A percentile compares a stretch with the other conserved stretches of the same genome.
Evolutionary conservation across 2,888 invertebrate species (phyloP).

Genomic region (Drosophila flavopinicola): DNA sequence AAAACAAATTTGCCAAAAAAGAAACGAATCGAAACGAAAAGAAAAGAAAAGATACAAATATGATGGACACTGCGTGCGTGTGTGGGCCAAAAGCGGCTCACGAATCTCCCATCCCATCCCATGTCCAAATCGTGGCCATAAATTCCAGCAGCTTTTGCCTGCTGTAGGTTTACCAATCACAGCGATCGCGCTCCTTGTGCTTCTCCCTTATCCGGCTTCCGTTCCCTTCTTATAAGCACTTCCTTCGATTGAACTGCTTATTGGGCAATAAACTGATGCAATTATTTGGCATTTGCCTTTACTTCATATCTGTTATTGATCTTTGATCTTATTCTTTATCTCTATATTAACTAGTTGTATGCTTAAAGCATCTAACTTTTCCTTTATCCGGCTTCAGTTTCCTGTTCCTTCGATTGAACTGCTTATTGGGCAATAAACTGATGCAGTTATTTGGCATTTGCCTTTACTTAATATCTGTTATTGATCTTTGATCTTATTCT

Average conservation of each 20-base stretch:
- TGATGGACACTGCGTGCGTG: constrained; percentile 59
- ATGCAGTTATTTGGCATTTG: neutral
- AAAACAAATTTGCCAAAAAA: constrained; percentile 61
- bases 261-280: neutral
- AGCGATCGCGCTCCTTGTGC: neutral
- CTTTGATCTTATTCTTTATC: neutral
- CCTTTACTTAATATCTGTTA: neutral
- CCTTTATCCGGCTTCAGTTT: constrained; percentile 38
- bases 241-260: neutral
- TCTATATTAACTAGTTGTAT: too few relatives aligned
- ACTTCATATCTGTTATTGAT: neutral
- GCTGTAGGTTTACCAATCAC: constrained; percentile 52
- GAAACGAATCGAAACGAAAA: constrained; percentile 1
- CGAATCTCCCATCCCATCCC: constrained; percentile 35
- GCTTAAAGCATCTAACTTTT: neutral
- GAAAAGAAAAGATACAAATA: constrained; percentile 30
- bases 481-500: neutral
- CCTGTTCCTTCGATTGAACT: neutral
- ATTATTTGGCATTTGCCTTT: neutral
- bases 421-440: neutral
- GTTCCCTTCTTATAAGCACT: constrained; percentile 19
- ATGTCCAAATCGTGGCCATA: constrained; percentile 29
- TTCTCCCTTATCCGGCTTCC: constrained; percentile 36
- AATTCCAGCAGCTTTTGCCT: constrained; percentile 57
- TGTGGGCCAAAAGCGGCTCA: constrained; percentile 47